Base-by-base conservation (phyloP, 2,113 vertebrate genomes). In the Chloropsis hardwickii region DNA sequence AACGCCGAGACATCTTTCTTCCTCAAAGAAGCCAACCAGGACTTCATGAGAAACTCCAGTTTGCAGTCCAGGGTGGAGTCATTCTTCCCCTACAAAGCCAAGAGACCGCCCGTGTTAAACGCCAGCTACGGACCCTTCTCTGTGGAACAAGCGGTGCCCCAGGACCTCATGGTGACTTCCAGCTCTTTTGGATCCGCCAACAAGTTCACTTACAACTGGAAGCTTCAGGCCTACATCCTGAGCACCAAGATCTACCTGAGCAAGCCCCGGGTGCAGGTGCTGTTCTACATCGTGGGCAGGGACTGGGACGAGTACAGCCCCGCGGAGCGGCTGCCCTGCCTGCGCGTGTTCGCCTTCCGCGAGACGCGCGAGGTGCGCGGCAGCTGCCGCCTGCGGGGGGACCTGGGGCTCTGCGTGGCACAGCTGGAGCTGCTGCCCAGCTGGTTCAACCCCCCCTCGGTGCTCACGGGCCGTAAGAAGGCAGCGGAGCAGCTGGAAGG, bases 101-200 rank as follows among this genome's bases (percentile, higher is more conserved):
- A 97, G 94, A 97, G 97, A 51, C 96, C 98, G 10, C 99, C 99
- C 0, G 67, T 98, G 0, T 18, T 99, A 12, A 99, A 98, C 7
- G 98, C 98, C 80, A 99, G 98, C 95, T 99, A 99, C 5, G 99
- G 99, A 22, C 98, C 99, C 3, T 98, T 99, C 37, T 98, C 98
- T 0, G 97, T 98, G 15, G 98, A 99, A 27, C 98, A 98, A 71
- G 96, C 96, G 0, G 98, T 99, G 65, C 98, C 99, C 11, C 97
- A 98, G 73, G 99, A 99, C 27, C 96, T 99, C 12, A 93, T 99
- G 25, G 65, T 98, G 57, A 95, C 96, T 2, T 97, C 99, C 0
- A 97, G 88, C 81, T 85, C 97, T 0, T 98, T 99, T 12, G 98
- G 98, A 2, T 91, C 98, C 3, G 94, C 98, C 37, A 95, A 93